Evolutionary conservation across 2,113 vertebrate species (phyloP).

Genomic region (Carollia perspicillata): DNA sequence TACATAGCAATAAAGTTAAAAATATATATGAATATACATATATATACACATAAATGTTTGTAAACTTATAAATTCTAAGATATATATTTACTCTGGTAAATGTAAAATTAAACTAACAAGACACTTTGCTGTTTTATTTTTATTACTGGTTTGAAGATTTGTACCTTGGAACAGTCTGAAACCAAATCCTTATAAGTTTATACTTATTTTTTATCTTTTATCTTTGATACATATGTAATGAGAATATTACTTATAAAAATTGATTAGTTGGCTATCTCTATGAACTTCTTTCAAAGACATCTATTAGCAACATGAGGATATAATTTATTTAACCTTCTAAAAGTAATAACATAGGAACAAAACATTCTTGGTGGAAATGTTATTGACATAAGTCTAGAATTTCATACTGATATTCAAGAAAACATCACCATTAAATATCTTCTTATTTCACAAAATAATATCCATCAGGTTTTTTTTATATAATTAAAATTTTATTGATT

Average conservation of each 20-base stretch:
- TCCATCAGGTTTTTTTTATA: not conserved
- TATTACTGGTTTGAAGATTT: not conserved
- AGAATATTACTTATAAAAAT: not conserved
- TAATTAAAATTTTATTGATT: not conserved
- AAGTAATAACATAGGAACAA: not conserved
- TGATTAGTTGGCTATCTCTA: not conserved
- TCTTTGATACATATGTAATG: not conserved
- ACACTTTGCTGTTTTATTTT: not conserved
- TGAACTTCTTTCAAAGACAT: not conserved
- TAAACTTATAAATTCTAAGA: not conserved
- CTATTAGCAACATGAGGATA: not conserved
- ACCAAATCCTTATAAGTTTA: not conserved
- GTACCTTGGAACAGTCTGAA: not conserved
- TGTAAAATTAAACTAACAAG: not conserved
- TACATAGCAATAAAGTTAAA: not conserved
- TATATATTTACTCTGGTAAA: not conserved
- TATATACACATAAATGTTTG: not conserved
- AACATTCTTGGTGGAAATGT: not conserved
- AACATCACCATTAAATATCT: not conserved
- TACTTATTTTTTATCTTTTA: not conserved
- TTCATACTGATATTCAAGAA: not conserved
- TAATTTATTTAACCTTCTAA: not conserved
- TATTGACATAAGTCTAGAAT: not conserved
- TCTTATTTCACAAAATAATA: not conserved
- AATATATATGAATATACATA: not conserved